A percentile compares a stretch with the other conserved stretches of the same genome.
Conservation (phyloP, 1,140 invertebrate genomes). For the Bradynema listronoti region DNA sequence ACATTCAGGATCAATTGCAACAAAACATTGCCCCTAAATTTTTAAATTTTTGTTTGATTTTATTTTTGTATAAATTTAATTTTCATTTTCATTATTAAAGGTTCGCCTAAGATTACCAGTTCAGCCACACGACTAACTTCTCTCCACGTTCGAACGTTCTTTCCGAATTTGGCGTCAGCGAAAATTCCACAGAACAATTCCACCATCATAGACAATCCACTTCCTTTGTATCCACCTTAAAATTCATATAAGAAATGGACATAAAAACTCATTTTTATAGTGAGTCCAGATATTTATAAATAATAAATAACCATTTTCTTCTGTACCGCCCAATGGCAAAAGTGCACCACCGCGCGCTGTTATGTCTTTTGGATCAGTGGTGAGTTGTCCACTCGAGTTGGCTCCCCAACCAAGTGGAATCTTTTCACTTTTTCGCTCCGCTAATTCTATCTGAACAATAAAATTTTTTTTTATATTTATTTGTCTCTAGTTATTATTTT, state of each 20-base stretch:
- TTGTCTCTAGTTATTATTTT: too few relatives aligned
- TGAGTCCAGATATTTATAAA: background rate
- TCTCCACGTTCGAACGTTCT: constrained; percentile 71
- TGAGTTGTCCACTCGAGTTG: constrained; percentile 66
- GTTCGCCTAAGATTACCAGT: constrained; percentile 60
- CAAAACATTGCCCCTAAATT: constrained; percentile 73
- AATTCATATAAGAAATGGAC: too few relatives aligned
- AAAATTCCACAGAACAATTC: constrained; percentile 66
- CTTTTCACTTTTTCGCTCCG: constrained; percentile 39
- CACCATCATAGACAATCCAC: constrained; percentile 76
- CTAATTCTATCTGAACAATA: constrained; percentile 45
- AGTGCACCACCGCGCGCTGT: constrained; percentile 66
- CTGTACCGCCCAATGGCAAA: constrained; percentile 76
- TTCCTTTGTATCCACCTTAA: constrained; percentile 76
- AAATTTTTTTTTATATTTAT: too few relatives aligned
- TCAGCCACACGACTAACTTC: constrained; percentile 66
- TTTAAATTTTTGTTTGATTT: background rate
- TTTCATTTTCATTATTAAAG: too few relatives aligned
- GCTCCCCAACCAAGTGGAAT: constrained; percentile 79
- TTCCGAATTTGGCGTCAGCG: constrained; percentile 59
- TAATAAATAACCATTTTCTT: constrained; percentile 58
- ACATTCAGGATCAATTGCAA: constrained; percentile 75
- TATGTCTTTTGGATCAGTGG: constrained; percentile 67
- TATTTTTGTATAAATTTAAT: too few relatives aligned
- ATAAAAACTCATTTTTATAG: too few relatives aligned